phyloP scores from a whole-genome alignment of 2,797 vertebrate species.

The Vespertilio murinus region DNA sequence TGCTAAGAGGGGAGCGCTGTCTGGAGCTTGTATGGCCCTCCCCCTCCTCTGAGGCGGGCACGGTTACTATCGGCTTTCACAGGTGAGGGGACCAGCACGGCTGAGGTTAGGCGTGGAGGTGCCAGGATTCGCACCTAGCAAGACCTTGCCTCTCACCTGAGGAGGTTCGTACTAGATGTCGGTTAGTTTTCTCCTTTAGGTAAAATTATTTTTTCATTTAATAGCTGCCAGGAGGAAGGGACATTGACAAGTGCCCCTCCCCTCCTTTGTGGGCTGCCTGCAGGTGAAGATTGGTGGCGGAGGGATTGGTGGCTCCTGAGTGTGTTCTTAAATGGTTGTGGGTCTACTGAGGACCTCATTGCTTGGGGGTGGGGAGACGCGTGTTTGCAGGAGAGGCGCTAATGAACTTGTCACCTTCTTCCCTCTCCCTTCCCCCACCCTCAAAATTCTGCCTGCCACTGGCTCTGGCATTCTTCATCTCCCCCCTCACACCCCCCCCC shows the following conservation, averaged over 20 bases:
- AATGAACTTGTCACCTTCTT: constrained; percentile 69
- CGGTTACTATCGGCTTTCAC: not conserved
- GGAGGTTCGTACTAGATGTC: not conserved
- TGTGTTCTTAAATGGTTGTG: constrained; percentile 55
- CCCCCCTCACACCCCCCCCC: too few relatives aligned
- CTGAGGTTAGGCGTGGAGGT: not conserved
- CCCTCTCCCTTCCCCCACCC: constrained; percentile 1
- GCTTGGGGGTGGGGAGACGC: not conserved
- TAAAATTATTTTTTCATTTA: constrained; percentile 26
- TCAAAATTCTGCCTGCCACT: constrained; percentile 53
- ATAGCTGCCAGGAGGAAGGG: not conserved
- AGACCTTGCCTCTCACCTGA: not conserved
- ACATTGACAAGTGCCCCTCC: not conserved
- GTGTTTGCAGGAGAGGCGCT: not conserved
- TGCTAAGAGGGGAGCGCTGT: not conserved
- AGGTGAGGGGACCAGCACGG: not conserved
- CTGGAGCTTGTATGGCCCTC: not conserved
- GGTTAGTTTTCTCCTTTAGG: not conserved
- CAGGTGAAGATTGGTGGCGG: not conserved
- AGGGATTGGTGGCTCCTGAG: not conserved
- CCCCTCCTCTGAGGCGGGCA: not conserved
- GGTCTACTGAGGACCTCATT: constrained; percentile 60
- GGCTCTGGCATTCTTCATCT: constrained; percentile 60
- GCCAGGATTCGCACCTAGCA: not conserved
- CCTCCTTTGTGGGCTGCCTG: not conserved